These are phyloP conservation scores for Hippocampus kuda DNA, from an alignment of 2,797 vertebrate species.

Conservation along the genomic window DNA sequence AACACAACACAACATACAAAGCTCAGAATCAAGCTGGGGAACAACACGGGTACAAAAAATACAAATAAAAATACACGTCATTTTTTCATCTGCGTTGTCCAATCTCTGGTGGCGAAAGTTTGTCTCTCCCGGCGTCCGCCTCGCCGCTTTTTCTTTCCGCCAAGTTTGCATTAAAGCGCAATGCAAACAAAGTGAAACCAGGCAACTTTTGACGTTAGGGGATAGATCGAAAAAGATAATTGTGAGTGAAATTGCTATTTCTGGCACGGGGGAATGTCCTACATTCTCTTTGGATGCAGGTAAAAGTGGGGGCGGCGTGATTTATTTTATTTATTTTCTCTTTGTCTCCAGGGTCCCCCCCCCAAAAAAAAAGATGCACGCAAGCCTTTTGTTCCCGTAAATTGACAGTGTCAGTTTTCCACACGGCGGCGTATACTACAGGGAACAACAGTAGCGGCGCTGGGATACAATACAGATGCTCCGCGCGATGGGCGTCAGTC, in stretches of 20 bases:
- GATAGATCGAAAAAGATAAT: conserved; percentile 60
- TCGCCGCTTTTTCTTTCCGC: conserved; percentile 38
- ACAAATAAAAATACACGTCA: background rate
- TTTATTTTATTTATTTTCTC: conserved; percentile 7
- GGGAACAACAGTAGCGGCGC: conserved; percentile 53
- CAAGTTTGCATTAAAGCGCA: conserved; percentile 48
- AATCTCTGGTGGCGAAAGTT: background rate
- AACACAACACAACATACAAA: no score
- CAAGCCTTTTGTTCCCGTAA: conserved; percentile 72
- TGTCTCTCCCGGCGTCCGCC: background rate
- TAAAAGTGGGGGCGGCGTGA: conserved; percentile 60
- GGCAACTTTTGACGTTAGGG: conserved; percentile 62
- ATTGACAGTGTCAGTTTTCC: conserved; percentile 72
- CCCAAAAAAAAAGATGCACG: conserved; percentile 37
- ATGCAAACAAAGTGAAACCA: conserved; percentile 46
- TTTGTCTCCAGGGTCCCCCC: conserved; percentile 62
- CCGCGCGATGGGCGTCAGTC: conserved; percentile 61
- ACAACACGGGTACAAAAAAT: background rate
- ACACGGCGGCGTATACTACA: conserved; percentile 61
- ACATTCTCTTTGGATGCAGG: conserved; percentile 70
- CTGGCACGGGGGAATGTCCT: conserved; percentile 61
- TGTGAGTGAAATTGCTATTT: conserved; percentile 67
- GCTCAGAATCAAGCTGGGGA: background rate
- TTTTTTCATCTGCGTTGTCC: conserved; percentile 6
- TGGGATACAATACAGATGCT: conserved; percentile 46